These are phyloP conservation scores for Epinotia nisella DNA, from an alignment of 2,888 invertebrate species.

Conservation along the genomic window DNA sequence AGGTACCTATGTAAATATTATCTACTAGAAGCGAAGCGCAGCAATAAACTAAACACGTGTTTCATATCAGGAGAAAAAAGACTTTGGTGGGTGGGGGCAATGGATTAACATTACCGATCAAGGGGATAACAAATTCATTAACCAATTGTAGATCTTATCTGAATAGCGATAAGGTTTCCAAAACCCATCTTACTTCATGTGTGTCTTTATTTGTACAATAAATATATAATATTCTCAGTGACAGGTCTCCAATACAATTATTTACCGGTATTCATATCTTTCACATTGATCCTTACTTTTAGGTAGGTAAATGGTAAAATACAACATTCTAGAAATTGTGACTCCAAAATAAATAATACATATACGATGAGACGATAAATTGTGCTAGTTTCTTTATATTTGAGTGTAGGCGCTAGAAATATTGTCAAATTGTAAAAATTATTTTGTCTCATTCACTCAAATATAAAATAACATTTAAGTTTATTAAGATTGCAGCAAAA, in stretches of 20 bases:
- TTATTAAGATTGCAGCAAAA: constrained; percentile 9
- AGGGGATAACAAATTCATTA: background rate
- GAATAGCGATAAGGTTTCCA: background rate
- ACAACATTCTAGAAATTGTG: constrained; percentile 37
- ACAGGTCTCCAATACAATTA: constrained; percentile 17
- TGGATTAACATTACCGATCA: background rate
- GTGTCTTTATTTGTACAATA: background rate
- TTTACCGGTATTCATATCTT: constrained; percentile 56
- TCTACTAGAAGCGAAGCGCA: background rate
- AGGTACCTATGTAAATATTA: background rate
- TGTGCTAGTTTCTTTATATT: constrained; percentile 11
- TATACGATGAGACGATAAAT: constrained; percentile 25
- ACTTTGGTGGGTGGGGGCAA: background rate
- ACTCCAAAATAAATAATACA: constrained; percentile 33
- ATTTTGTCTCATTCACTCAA: constrained; percentile 2
- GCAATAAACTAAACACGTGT: background rate
- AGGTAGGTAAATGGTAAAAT: constrained; percentile 27
- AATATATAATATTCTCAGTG: background rate
- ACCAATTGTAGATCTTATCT: background rate
- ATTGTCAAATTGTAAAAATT: constrained; percentile 9
- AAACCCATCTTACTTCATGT: background rate
- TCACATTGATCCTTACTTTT: constrained; percentile 51
- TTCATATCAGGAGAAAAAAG: background rate
- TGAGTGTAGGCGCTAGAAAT: constrained; percentile 7
- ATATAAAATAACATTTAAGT: background rate